These are phyloP conservation scores for Capitulum mitella DNA, from an alignment of 2,888 invertebrate species.

Conservation along the genomic window DNA sequence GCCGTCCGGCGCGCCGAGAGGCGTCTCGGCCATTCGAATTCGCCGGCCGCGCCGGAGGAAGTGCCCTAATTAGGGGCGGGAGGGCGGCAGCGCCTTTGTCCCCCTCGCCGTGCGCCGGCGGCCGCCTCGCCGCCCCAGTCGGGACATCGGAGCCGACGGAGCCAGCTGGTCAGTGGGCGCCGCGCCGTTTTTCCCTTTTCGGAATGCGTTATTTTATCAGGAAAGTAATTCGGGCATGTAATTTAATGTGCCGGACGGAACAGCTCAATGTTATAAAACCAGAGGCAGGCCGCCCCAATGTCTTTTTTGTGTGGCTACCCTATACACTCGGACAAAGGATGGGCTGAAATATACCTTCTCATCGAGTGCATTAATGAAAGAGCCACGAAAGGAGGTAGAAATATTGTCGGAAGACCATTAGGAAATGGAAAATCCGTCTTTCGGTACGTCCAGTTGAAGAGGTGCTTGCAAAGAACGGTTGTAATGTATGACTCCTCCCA, in stretches of 20 bases:
- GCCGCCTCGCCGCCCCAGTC: background rate
- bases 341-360: constrained; percentile 14
- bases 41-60: background rate
- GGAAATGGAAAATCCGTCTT: constrained; percentile 4
- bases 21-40: background rate
- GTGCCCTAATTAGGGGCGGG: background rate
- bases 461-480: no score
- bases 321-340: constrained; percentile 15
- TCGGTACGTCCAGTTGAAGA: no score
- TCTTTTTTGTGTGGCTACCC: constrained; percentile 18
- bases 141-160: background rate
- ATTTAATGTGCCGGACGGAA: constrained; percentile 23
- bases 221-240: background rate
- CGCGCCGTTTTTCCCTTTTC: background rate
- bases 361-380: constrained; percentile 11
- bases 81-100: background rate
- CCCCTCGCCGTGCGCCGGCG: background rate
- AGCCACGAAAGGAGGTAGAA: background rate
- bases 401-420: background rate
- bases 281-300: background rate
- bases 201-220: constrained; percentile 19
- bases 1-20: no score
- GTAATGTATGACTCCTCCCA: no score
- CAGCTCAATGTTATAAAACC: constrained; percentile 23
- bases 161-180: background rate